Conservation (phyloP, 2,797 vertebrate species). For the Coluber constrictor region DNA sequence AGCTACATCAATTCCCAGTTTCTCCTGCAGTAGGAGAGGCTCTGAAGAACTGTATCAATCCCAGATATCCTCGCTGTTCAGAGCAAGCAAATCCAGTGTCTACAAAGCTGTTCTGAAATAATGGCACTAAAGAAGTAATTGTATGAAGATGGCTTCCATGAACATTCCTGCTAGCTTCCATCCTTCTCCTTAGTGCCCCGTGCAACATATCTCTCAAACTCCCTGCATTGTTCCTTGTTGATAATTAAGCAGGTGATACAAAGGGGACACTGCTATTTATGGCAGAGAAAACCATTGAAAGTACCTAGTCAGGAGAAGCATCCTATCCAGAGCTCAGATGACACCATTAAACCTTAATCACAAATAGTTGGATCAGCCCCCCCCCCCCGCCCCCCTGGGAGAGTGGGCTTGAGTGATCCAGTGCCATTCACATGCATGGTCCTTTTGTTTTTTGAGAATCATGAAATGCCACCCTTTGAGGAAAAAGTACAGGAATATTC, state of each 20-base stretch:
- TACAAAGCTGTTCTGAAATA: background rate
- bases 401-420: background rate
- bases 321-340: background rate
- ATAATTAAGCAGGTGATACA: background rate
- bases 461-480: background rate
- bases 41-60: background rate
- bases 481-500: background rate
- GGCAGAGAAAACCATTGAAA: background rate
- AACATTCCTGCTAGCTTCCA: background rate
- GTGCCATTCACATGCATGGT: background rate
- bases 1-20: background rate
- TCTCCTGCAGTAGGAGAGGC: background rate
- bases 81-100: background rate
- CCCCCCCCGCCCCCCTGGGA: background rate
- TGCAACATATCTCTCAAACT: background rate
- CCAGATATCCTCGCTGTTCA: background rate
- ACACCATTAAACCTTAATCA: background rate
- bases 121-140: background rate
- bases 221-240: background rate
- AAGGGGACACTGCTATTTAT: background rate
- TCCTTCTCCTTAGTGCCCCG: background rate
- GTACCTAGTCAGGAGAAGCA: background rate
- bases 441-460: background rate
- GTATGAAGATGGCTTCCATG: background rate
- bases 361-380: background rate